A percentile compares a stretch with the other conserved stretches of the same genome.
phyloP scores from a whole-genome alignment of 2,797 vertebrate species.

The Typhlichthys eigenmanni region DNA sequence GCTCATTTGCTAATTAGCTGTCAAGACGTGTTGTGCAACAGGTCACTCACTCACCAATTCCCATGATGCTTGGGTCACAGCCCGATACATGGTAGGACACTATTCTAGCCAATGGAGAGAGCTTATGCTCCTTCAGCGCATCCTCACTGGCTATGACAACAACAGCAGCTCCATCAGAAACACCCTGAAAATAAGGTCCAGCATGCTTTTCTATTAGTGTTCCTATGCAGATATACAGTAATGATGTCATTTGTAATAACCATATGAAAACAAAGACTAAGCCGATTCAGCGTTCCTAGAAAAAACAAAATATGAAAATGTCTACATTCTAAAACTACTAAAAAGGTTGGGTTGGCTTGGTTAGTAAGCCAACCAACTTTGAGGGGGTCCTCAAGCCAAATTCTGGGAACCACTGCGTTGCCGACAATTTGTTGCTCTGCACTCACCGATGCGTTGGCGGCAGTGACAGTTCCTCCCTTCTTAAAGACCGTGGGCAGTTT shows the following conservation, averaged over 20 bases:
- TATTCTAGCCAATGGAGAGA: slow-evolving; percentile 90
- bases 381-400: too few species aligned
- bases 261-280: too few species aligned
- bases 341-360: too few species aligned
- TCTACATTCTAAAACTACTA: too few species aligned
- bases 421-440: background rate
- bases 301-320: too few species aligned
- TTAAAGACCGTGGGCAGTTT: slow-evolving; percentile 91
- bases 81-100: slow-evolving; percentile 89
- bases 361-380: too few species aligned
- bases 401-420: too few species aligned
- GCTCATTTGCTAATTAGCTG: too few species aligned
- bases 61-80: slow-evolving; percentile 97
- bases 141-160: slow-evolving; percentile 92
- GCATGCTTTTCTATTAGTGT: background rate
- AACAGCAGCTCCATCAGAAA: slow-evolving; percentile 90
- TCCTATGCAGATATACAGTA: background rate
- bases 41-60: slow-evolving; percentile 85
- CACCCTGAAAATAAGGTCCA: slow-evolving; percentile 76
- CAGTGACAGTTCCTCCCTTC: slow-evolving; percentile 92
- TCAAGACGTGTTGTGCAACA: background rate
- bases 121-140: slow-evolving; percentile 86
- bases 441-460: slow-evolving; percentile 94
- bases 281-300: too few species aligned
- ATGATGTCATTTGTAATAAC: background rate